A percentile compares a stretch with the other conserved stretches of the same genome.
Conservation (phyloP, 2,888 invertebrate genomes). For the Temnothorax unifasciatus region DNA sequence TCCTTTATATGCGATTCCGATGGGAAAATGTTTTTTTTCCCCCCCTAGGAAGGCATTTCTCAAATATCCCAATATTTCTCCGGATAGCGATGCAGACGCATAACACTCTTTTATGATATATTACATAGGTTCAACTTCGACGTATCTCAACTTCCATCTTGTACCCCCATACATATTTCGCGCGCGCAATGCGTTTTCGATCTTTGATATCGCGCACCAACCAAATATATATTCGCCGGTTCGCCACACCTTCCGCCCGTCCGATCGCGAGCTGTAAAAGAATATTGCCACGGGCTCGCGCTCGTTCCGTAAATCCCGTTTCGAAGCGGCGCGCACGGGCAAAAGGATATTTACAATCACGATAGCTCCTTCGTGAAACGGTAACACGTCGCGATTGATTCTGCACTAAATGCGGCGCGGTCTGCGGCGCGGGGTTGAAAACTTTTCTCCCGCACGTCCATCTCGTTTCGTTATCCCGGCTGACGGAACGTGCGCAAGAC, state of each 20-base stretch:
- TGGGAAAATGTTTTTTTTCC: neutral
- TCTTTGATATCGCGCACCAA: constrained; percentile 48
- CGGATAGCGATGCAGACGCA: constrained; percentile 27
- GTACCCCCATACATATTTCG: constrained; percentile 19
- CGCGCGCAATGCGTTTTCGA: constrained; percentile 52
- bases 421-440: neutral
- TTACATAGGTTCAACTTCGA: constrained; percentile 37
- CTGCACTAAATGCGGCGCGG: constrained; percentile 31
- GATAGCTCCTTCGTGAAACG: constrained; percentile 57
- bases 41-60: neutral
- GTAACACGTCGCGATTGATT: constrained; percentile 59
- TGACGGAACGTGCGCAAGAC: constrained; percentile 20
- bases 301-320: constrained; percentile 59
- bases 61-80: constrained; percentile 25
- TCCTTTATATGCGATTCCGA: neutral
- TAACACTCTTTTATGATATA: constrained; percentile 44
- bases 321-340: constrained; percentile 35
- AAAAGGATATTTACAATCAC: constrained; percentile 60
- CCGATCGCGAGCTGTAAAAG: constrained; percentile 56
- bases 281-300: constrained; percentile 42
- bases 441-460: constrained; percentile 40
- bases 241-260: constrained; percentile 31
- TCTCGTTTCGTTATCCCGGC: constrained; percentile 20
- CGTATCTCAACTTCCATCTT: constrained; percentile 40
- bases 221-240: constrained; percentile 41